Evolutionary conservation across 2,113 vertebrate genomes (phyloP).

Genomic region (Pionites leucogaster): DNA sequence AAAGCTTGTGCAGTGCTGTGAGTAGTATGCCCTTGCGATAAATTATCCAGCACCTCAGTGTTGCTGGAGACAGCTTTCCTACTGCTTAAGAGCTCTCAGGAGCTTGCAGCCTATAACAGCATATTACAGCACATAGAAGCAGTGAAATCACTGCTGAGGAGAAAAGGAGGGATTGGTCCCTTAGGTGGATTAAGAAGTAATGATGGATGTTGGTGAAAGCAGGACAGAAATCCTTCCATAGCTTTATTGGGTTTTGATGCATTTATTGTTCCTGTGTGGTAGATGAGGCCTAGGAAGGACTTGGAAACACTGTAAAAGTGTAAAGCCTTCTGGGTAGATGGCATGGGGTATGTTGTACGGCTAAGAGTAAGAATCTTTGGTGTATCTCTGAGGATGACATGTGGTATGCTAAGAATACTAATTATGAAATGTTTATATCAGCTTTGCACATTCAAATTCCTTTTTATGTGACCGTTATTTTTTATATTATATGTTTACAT

Average conservation of each 20-base stretch:
- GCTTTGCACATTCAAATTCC: neutral
- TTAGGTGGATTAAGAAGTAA: neutral
- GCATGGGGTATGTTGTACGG: neutral
- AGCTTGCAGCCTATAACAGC: neutral
- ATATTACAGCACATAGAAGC: neutral
- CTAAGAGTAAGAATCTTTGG: neutral
- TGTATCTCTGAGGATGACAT: neutral
- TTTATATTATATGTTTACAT: neutral
- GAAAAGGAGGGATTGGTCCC: neutral
- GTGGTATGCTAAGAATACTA: neutral
- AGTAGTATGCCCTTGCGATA: neutral
- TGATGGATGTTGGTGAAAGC: neutral
- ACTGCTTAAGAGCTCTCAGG: neutral
- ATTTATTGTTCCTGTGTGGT: neutral
- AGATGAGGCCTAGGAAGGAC: neutral
- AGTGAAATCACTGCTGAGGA: neutral
- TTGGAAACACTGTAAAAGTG: neutral
- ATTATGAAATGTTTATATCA: neutral
- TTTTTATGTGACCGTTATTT: neutral
- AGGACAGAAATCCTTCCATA: neutral
- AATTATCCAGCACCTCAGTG: neutral
- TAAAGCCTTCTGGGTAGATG: neutral
- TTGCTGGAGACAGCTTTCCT: neutral
- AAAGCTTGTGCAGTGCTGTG: neutral
- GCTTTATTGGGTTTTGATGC: neutral